These are phyloP conservation scores for Eulacestoma nigropectus DNA, from an alignment of 2,113 vertebrate genomes.

Conservation along the genomic window DNA sequence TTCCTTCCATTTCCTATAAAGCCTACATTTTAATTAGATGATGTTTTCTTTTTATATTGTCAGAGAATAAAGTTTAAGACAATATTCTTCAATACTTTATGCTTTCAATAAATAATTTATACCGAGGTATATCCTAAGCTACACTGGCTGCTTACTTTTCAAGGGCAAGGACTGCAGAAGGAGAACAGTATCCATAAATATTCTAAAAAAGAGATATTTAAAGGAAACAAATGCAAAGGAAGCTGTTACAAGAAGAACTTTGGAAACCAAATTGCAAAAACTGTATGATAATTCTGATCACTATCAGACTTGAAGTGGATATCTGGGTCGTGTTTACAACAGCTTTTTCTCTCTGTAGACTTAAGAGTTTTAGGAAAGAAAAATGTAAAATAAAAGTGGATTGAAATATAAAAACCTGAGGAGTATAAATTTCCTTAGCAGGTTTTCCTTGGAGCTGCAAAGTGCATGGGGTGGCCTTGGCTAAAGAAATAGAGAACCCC, in stretches of 20 bases:
- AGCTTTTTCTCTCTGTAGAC: not conserved
- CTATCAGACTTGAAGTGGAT: not conserved
- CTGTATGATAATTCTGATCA: constrained; percentile 5
- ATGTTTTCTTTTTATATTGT: constrained; percentile 26
- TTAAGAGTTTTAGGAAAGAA: not conserved
- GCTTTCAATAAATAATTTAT: constrained; percentile 44
- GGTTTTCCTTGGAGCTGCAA: not conserved
- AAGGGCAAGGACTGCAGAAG: not conserved
- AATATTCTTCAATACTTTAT: constrained; percentile 56
- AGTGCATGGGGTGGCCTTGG: not conserved
- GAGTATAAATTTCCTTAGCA: not conserved
- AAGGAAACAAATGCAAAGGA: constrained; percentile 1
- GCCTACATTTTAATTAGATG: constrained; percentile 43
- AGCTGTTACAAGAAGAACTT: constrained; percentile 4
- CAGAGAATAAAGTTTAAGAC: constrained; percentile 48
- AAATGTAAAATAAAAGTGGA: not conserved
- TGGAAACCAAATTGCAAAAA: not conserved
- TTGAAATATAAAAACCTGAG: not conserved
- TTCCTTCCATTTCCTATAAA: not conserved
- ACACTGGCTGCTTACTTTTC: not conserved
- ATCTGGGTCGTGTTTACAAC: constrained; percentile 46
- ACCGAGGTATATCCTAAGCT: not conserved
- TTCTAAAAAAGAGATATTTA: constrained; percentile 28
- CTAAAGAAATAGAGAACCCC: not conserved
- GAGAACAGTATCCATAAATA: constrained; percentile 18